Evolutionary conservation across 2,797 vertebrate genomes (phyloP).

Genomic region (Bradypodion pumilum): DNA sequence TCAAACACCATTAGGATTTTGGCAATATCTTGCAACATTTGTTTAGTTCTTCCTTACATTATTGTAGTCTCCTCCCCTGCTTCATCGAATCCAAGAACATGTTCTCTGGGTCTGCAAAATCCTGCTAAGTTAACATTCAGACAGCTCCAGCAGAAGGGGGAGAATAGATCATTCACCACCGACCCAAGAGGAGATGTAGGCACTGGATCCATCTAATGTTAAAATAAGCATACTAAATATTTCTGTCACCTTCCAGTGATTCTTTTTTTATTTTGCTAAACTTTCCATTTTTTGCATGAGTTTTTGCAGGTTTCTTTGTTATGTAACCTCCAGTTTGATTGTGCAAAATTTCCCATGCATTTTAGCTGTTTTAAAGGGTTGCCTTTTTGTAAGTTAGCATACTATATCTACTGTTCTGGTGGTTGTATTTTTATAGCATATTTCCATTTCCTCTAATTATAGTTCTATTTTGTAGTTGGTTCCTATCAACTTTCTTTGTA

Average conservation of each 20-base stretch:
- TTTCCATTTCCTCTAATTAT: not conserved
- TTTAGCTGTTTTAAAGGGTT: not conserved
- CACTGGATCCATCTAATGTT: not conserved
- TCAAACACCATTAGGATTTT: no score
- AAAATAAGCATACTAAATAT: not conserved
- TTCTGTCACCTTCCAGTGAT: not conserved
- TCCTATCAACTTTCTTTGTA: no score
- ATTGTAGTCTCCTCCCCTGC: no score
- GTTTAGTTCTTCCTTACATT: not conserved
- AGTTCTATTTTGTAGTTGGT: no score
- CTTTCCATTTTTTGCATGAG: not conserved
- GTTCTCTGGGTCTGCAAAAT: no score
- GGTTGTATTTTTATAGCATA: not conserved
- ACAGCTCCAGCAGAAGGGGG: no score
- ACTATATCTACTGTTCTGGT: not conserved
- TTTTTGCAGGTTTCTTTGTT: not conserved
- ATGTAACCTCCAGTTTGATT: not conserved
- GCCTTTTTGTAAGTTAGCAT: not conserved
- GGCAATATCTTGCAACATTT: no score
- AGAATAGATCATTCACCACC: no score
- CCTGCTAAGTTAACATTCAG: no score
- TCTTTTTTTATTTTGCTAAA: not conserved
- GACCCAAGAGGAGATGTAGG: no score
- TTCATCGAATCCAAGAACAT: no score
- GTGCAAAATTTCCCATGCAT: not conserved